Evolutionary conservation across 37 sponge, comb jelly and placozoan genomes (phyloP).

Genomic region (Tethya wilhelma): DNA sequence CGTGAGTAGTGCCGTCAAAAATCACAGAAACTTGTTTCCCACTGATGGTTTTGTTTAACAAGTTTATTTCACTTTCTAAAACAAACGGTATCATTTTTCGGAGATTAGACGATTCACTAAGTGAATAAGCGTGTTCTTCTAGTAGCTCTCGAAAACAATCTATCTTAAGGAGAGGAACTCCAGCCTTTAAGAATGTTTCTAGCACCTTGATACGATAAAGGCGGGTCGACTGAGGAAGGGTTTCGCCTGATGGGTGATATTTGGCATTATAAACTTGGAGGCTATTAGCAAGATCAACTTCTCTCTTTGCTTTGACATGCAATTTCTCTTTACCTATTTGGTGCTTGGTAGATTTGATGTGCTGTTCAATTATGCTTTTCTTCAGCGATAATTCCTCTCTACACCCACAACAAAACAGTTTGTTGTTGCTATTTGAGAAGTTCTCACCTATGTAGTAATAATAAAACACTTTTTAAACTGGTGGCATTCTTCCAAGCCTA

Average conservation of each 20-base stretch:
- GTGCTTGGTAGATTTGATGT: constrained; percentile 5
- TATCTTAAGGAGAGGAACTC: background rate
- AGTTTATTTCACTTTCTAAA: background rate
- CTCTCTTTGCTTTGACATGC: background rate
- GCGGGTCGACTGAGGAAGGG: background rate
- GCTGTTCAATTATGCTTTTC: background rate
- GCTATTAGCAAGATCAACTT: background rate
- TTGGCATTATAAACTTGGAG: background rate
- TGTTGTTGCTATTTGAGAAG: too few relatives aligned
- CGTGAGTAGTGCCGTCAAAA: too few relatives aligned
- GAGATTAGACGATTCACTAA: background rate
- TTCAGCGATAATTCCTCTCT: constrained; percentile 3
- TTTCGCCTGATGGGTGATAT: background rate
- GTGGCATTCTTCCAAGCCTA: too few relatives aligned
- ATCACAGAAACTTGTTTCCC: too few relatives aligned
- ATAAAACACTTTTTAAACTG: too few relatives aligned
- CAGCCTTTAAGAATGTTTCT: background rate
- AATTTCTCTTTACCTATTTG: background rate
- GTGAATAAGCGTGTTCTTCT: background rate
- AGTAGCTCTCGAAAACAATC: background rate
- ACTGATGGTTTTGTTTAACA: too few relatives aligned
- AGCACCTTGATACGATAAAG: too few relatives aligned
- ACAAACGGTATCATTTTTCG: background rate
- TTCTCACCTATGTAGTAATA: too few relatives aligned
- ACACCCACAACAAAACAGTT: constrained; percentile 12